These are phyloP conservation scores for Cyclargus thomasi DNA, from an alignment of 1,140 invertebrate species.

Conservation along the genomic window DNA sequence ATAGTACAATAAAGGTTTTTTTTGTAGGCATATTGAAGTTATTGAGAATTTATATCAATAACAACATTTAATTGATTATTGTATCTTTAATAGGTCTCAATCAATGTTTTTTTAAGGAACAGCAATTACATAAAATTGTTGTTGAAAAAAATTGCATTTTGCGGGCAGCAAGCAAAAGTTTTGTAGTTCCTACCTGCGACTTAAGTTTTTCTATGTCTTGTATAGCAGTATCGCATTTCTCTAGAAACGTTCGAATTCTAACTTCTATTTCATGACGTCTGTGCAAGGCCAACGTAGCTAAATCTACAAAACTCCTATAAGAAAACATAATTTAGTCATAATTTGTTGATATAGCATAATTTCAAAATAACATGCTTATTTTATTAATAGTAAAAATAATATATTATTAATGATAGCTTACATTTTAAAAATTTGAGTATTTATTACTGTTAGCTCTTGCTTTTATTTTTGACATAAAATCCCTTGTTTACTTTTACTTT, in stretches of 20 bases:
- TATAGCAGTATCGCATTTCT: conserved; percentile 54
- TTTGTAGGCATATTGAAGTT: too few relatives aligned
- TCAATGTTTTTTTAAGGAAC: too few relatives aligned
- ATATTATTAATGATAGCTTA: neutral
- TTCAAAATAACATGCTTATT: neutral
- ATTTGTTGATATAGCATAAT: neutral
- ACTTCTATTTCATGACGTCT: conserved; percentile 52
- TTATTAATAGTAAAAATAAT: neutral
- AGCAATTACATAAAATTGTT: too few relatives aligned
- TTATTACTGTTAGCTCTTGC: neutral
- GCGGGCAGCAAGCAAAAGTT: conserved; percentile 15
- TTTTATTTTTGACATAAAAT: neutral
- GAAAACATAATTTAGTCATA: neutral
- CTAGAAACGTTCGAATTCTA: conserved; percentile 44
- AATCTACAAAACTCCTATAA: conserved; percentile 64
- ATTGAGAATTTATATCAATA: too few relatives aligned
- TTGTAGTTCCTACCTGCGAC: conserved; percentile 42
- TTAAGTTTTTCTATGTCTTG: conserved; percentile 52
- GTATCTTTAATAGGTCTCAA: too few relatives aligned
- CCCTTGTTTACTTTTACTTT: neutral
- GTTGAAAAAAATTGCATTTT: neutral
- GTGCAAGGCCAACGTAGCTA: conserved; percentile 54
- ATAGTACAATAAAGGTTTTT: too few relatives aligned
- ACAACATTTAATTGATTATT: too few relatives aligned
- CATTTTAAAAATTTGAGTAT: neutral